A percentile compares a stretch with the other conserved stretches of the same genome.
phyloP scores from a whole-genome alignment of 2,113 vertebrate genomes.

The Hoplias malabaricus region DNA sequence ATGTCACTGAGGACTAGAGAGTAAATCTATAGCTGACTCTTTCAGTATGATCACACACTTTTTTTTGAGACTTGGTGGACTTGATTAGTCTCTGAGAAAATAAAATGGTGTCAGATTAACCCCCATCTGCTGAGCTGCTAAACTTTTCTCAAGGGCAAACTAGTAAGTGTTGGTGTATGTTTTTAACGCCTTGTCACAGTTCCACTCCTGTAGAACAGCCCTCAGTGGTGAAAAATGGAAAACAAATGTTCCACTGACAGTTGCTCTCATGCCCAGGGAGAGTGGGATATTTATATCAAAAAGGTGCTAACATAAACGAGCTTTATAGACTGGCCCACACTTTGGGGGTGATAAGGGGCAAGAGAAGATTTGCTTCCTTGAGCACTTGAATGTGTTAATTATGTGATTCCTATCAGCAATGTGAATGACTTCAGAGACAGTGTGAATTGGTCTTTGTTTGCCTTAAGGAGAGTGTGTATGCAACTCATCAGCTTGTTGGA shows the following conservation, averaged over 20 bases:
- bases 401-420: constrained; percentile 33
- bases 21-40: not conserved
- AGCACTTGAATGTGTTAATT: constrained; percentile 47
- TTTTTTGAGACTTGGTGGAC: constrained; percentile 3
- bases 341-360: constrained; percentile 47
- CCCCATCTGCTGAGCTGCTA: constrained; percentile 72
- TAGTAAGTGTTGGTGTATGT: constrained; percentile 68
- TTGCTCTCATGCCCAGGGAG: constrained; percentile 78
- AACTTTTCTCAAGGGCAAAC: constrained; percentile 73
- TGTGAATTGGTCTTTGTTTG: constrained; percentile 40
- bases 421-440: constrained; percentile 10
- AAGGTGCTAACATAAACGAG: constrained; percentile 73
- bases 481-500: not conserved
- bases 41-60: not conserved
- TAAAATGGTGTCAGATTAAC: constrained; percentile 61
- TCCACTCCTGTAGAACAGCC: constrained; percentile 66
- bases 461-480: constrained; percentile 21
- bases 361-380: constrained; percentile 38
- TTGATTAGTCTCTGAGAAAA: constrained; percentile 46
- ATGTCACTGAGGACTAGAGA: not conserved
- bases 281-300: constrained; percentile 77
- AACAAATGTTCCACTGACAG: constrained; percentile 81
- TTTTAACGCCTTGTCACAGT: constrained; percentile 75
- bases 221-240: constrained; percentile 81
- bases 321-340: constrained; percentile 69